These are phyloP conservation scores for Acleris sparsana DNA, from an alignment of 2,888 invertebrate species.

Conservation along the genomic window DNA sequence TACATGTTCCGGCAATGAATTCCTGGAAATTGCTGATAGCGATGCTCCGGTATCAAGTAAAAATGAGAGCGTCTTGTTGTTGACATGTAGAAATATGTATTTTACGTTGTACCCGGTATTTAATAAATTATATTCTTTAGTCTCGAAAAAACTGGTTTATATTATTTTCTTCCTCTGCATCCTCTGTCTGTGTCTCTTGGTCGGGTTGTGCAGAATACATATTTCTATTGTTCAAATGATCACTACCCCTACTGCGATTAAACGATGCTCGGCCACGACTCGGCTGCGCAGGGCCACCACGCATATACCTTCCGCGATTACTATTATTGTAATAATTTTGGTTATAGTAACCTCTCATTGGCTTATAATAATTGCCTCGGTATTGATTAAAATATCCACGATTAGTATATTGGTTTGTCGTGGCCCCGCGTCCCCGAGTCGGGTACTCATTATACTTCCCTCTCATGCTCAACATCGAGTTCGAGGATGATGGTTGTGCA, in stretches of 20 bases:
- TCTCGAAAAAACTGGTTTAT: background rate
- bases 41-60: background rate
- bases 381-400: constrained; percentile 4
- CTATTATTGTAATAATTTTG: background rate
- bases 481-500: constrained; percentile 12
- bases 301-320: constrained; percentile 8
- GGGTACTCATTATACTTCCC: background rate
- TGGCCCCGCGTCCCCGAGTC: background rate
- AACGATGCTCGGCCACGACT: constrained; percentile 4
- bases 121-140: constrained; percentile 4
- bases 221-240: constrained; percentile 1
- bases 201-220: constrained; percentile 14
- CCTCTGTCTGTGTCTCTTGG: background rate
- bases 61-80: background rate
- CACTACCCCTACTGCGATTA: constrained; percentile 16
- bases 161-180: background rate
- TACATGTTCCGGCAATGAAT: background rate
- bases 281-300: background rate
- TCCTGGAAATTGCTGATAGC: background rate
- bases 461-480: constrained; percentile 8
- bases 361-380: constrained; percentile 16
- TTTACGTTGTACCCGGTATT: background rate
- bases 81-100: background rate
- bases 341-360: background rate
- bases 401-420: background rate